A percentile compares a stretch with the other conserved stretches of the same genome.
Evolutionary conservation across 2,888 invertebrate genomes (phyloP).

Genomic region (Vanessa cardui): DNA sequence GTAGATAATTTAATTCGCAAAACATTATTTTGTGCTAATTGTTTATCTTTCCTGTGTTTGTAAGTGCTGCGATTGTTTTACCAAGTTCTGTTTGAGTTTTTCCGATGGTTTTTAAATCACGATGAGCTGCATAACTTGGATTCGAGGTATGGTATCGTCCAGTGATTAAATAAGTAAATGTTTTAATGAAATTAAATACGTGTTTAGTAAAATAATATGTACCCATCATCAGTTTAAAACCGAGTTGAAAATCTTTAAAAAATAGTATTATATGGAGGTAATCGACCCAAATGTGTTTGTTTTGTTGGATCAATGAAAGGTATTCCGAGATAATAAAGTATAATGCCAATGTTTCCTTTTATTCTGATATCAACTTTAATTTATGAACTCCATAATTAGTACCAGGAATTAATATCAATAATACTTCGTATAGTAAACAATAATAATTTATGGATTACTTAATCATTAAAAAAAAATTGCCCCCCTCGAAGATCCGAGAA

Average conservation of each 20-base stretch:
- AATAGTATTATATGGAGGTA: too few species aligned
- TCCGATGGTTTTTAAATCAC: constrained; percentile 56
- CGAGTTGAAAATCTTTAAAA: not conserved
- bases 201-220: not conserved
- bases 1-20: constrained; percentile 25
- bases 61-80: not conserved
- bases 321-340: not conserved
- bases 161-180: not conserved
- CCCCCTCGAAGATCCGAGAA: constrained; percentile 7
- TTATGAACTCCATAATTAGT: not conserved
- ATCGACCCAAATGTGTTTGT: too few species aligned
- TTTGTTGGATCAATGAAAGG: too few species aligned
- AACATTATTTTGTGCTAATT: constrained; percentile 23
- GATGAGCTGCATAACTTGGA: constrained; percentile 77
- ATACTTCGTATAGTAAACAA: not conserved
- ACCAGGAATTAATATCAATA: not conserved
- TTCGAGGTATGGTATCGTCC: constrained; percentile 72
- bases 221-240: not conserved
- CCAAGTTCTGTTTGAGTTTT: constrained; percentile 17
- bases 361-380: not conserved
- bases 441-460: not conserved
- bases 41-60: constrained; percentile 12
- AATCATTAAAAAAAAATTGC: not conserved
- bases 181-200: constrained; percentile 7
- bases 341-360: not conserved